Evolutionary conservation across 2,888 invertebrate species (phyloP), one percentile per base, ranked within the genome.

Genomic region (Pilophorus perplexus): DNA sequence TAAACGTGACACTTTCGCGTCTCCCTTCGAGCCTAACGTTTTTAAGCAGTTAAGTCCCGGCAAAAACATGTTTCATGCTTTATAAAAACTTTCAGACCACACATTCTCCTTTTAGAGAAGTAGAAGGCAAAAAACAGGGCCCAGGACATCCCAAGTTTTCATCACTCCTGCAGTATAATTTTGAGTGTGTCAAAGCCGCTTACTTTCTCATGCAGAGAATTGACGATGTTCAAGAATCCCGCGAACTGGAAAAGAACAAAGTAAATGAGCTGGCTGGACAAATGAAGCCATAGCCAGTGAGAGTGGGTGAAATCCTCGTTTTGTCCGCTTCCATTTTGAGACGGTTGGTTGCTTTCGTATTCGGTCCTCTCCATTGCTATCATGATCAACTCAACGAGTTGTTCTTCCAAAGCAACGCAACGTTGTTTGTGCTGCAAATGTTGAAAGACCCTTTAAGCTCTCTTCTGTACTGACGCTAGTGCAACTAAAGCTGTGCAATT

Each of bases 211-310:
- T 93, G 90, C 28, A 97, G 81, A 0, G 91, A 88, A 80, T 89
- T 84, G 0, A 97, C 93, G 75, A 97, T 90, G 74, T 91, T 92
- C 28, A 93, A 90, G 75, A 97, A 97, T 70, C 88, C 90, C 0
- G 93, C 93, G 78, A 93, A 93, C 75, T 95, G 94, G 76, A 93
- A 94, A 1, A 96, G 82, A 48, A 96, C 93, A 76, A 96, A 90
- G 78, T 94, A 96, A 71, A 97, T 96, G 3, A 96, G 82, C 77
- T 96, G 95, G 3, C 93, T 92, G 0, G 94, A 93, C 20, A 97
- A 81, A 78, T 95, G 94, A 67, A 94, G 82, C 96, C 96, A 97
- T 52, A 91, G 82, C 83, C 90, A 90, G 74, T 91, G 89, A 28
- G 86, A 86, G 0, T 69, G 69, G 10, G 70, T 67, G 55, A 69